Percentiles rank a stretch among this genome's conserved stretches.
These are phyloP conservation scores for Peucedramus taeniatus DNA, from an alignment of 2,113 vertebrate species.

Conservation along the genomic window DNA sequence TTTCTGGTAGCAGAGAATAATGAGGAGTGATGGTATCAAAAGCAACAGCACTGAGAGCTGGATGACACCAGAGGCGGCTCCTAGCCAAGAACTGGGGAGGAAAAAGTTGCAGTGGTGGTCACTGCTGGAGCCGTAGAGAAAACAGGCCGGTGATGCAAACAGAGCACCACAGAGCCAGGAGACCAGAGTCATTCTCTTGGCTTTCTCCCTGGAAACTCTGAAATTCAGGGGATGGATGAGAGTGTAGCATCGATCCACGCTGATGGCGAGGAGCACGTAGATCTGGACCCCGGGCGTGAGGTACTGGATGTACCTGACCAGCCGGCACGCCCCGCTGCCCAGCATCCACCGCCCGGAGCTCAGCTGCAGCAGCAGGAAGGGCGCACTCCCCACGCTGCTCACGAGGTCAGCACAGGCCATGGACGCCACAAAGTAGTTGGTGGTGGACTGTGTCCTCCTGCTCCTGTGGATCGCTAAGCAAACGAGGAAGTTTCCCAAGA, in stretches of 20 bases:
- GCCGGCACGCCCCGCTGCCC: conserved; percentile 75
- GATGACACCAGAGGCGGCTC: conserved; percentile 48
- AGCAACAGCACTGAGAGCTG: background rate
- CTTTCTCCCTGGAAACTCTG: conserved; percentile 88
- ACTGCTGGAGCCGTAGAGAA: conserved; percentile 76
- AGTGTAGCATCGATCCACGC: conserved; percentile 84
- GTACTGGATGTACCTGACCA: conserved; percentile 83
- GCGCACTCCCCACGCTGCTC: conserved; percentile 75
- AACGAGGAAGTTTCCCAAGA: conserved; percentile 87
- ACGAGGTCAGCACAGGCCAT: conserved; percentile 91
- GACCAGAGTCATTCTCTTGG: conserved; percentile 85
- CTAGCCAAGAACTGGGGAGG: conserved; percentile 79
- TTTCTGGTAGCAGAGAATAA: background rate
- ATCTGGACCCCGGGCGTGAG: conserved; percentile 86
- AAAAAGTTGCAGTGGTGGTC: conserved; percentile 84
- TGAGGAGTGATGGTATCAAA: background rate
- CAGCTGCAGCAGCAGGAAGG: conserved; percentile 85
- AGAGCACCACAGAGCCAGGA: conserved; percentile 81
- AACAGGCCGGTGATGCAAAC: conserved; percentile 79
- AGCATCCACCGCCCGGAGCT: conserved; percentile 77
- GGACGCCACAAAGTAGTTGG: conserved; percentile 93
- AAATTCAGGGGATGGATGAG: conserved; percentile 88
- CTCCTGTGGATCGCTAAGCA: conserved; percentile 92
- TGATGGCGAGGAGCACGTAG: conserved; percentile 85
- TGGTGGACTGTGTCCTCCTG: conserved; percentile 88